A percentile compares a stretch with the other conserved stretches of the same genome.
phyloP scores from a whole-genome alignment of 2,888 invertebrate species.

The Anodontia alba region DNA sequence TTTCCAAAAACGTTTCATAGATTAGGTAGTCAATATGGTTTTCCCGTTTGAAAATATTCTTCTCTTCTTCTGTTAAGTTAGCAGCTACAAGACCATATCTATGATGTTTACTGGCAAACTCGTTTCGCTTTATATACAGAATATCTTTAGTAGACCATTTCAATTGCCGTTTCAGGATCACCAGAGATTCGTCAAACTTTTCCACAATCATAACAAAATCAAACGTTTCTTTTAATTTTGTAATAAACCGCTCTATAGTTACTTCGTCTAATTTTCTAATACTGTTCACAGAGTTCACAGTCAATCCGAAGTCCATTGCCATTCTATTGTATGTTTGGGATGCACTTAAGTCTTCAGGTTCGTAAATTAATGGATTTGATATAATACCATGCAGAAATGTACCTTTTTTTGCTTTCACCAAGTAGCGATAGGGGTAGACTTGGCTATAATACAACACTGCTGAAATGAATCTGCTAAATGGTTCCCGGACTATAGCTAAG shows the following conservation, averaged over 20 bases:
- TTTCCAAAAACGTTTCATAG: neutral
- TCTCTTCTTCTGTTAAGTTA: neutral
- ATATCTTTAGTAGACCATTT: slow-evolving; percentile 30
- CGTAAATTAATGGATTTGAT: neutral
- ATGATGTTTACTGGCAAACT: neutral
- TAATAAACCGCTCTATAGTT: neutral
- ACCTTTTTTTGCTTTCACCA: neutral
- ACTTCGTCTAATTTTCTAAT: neutral
- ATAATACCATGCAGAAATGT: neutral
- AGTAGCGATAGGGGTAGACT: neutral
- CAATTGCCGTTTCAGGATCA: slow-evolving; percentile 15
- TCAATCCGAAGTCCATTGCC: slow-evolving; percentile 5
- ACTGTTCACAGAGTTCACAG: neutral
- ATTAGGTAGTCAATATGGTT: neutral
- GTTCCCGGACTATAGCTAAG: slow-evolving; percentile 7
- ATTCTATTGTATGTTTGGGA: neutral
- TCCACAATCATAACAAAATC: slow-evolving; percentile 26
- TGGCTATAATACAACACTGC: neutral
- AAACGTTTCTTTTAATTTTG: neutral
- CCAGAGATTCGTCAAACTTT: slow-evolving; percentile 26
- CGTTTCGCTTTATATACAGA: slow-evolving; percentile 20
- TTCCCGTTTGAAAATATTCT: neutral
- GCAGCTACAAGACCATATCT: neutral
- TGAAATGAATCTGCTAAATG: neutral
- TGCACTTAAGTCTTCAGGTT: neutral